Percentiles rank a stretch among this genome's conserved stretches.
phyloP scores from a whole-genome alignment of 2,888 invertebrate species.

The Apeira syringaria region DNA sequence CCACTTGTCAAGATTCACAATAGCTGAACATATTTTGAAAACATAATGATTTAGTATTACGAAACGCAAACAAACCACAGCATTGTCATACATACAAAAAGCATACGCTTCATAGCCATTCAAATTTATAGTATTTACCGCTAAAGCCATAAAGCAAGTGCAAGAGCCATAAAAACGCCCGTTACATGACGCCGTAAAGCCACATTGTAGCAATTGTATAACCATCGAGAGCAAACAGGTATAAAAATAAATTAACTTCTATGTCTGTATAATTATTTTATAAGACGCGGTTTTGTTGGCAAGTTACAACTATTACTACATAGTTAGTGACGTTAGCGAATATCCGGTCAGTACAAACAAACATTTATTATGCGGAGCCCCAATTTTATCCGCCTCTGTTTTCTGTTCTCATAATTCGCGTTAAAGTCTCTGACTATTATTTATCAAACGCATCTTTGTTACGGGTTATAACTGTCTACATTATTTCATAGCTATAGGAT shows the following conservation, averaged over 20 bases:
- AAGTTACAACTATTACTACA: not conserved
- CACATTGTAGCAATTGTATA: slow-evolving; percentile 14
- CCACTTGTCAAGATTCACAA: too few species aligned
- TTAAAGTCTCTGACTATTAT: too few species aligned
- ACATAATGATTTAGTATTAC: too few species aligned
- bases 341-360: too few species aligned
- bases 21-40: too few species aligned
- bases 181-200: slow-evolving; percentile 3
- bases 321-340: not conserved
- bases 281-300: slow-evolving; percentile 28
- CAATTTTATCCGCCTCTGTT: too few species aligned
- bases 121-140: slow-evolving; percentile 1
- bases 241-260: slow-evolving; percentile 28
- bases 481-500: too few species aligned
- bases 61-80: not conserved
- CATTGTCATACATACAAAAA: not conserved
- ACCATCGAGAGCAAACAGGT: slow-evolving; percentile 1
- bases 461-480: too few species aligned
- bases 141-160: slow-evolving; percentile 3
- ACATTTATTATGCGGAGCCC: too few species aligned
- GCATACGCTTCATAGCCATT: not conserved
- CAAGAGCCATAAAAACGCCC: slow-evolving; percentile 8
- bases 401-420: too few species aligned
- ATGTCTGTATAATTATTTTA: slow-evolving; percentile 32
- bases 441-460: too few species aligned